A percentile compares a stretch with the other conserved stretches of the same genome.
Conservation (phyloP, 2,113 vertebrate genomes). For the Taurulus bubalis region DNA sequence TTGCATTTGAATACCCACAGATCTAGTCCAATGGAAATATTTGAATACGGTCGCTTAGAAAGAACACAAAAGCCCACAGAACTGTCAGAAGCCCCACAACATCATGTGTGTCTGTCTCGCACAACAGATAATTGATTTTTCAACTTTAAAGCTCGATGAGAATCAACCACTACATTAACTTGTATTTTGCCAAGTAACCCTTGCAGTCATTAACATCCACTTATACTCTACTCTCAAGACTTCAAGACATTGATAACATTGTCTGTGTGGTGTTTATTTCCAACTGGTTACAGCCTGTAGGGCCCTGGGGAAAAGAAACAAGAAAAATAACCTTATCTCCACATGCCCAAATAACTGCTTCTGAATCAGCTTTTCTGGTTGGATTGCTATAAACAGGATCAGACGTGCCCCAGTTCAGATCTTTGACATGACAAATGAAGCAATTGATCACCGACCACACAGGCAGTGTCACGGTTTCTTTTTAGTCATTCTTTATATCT, state of each 20-base stretch:
- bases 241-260: not conserved
- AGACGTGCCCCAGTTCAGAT: constrained; percentile 34
- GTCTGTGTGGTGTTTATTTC: constrained; percentile 6
- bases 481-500: not conserved
- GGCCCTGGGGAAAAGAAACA: not conserved
- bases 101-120: not conserved
- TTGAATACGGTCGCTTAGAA: constrained; percentile 13
- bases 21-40: constrained; percentile 10
- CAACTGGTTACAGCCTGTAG: constrained; percentile 42
- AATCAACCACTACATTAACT: not conserved
- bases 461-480: not conserved
- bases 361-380: constrained; percentile 47
- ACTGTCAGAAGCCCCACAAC: constrained; percentile 6
- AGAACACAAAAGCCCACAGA: constrained; percentile 28
- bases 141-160: too few species aligned
- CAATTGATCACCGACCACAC: constrained; percentile 13
- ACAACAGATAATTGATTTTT: constrained; percentile 19
- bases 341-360: constrained; percentile 36
- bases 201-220: not conserved
- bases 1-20: constrained; percentile 28
- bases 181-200: not conserved
- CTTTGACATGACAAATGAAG: constrained; percentile 31
- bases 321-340: not conserved
- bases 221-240: not conserved
- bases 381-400: constrained; percentile 40